Conservation (phyloP, 1,140 invertebrate species). For the Hyposmocoma kahamanoa region DNA sequence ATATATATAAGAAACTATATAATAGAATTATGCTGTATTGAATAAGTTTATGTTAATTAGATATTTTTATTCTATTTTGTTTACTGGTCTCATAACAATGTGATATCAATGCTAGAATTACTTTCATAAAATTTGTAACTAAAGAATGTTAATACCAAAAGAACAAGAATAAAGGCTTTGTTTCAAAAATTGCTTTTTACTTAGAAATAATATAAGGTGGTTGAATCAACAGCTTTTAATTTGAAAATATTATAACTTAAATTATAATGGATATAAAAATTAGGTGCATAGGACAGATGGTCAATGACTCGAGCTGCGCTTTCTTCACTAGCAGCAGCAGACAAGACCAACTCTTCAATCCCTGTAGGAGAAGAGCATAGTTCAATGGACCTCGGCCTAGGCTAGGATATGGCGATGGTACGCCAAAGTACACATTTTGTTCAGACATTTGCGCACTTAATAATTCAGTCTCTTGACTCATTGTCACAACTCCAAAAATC, state of each 20-base stretch:
- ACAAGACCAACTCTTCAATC: slow-evolving; percentile 64
- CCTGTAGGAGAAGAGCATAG: slow-evolving; percentile 59
- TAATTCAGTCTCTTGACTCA: slow-evolving; percentile 41
- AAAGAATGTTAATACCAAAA: neutral
- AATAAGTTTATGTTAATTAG: neutral
- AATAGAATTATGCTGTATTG: neutral
- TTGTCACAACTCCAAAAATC: slow-evolving; percentile 15
- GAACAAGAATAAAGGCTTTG: slow-evolving; percentile 16
- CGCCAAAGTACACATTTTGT: slow-evolving; percentile 18
- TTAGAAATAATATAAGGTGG: slow-evolving; percentile 11
- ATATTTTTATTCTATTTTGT: neutral
- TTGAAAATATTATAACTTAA: slow-evolving; percentile 37
- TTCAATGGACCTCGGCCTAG: slow-evolving; percentile 56
- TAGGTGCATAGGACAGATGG: slow-evolving; percentile 44
- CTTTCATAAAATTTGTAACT: neutral
- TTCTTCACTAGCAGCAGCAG: slow-evolving; percentile 38
- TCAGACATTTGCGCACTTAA: slow-evolving; percentile 30
- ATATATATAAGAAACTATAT: too few relatives aligned
- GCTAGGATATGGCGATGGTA: slow-evolving; percentile 28
- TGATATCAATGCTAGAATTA: slow-evolving; percentile 14
- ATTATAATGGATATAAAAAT: slow-evolving; percentile 30
- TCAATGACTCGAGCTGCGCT: slow-evolving; percentile 42
- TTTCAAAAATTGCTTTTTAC: slow-evolving; percentile 37
- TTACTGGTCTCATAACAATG: slow-evolving; percentile 19
- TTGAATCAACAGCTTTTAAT: slow-evolving; percentile 21